Base-by-base conservation (phyloP, 2,888 invertebrate species). In the Amphipyra berbera region DNA sequence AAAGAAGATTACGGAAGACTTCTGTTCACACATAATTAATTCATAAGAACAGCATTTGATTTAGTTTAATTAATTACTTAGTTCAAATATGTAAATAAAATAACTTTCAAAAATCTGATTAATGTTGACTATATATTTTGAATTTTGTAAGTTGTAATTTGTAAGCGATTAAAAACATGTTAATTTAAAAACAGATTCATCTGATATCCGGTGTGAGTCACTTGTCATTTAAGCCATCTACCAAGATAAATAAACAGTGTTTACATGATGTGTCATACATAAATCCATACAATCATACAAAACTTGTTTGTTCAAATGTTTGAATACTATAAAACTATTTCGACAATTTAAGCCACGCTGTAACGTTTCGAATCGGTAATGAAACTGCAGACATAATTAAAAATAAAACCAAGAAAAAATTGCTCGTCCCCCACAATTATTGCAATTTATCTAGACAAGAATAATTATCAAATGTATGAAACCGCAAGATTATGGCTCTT, bases 231-330 rank as follows among this genome's bases (percentile, higher is more conserved):
- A 52, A 48, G 57, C 48, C n/a, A n/a, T n/a, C n/a, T 62, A 59
- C 14, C 49, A 38, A 35, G 57, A 69, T 61, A 70, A 66, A 74
- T 65, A 76, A 63, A 73, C 35, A 62, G 1, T 61, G 30, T 60
- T 58, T 59, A 47, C 14, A 48, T 15, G 50, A 76, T 73, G 68
- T 73, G 73, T 79, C 79, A 73, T 46, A 40, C 50, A 15, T 42
- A 56, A 56, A 53, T 52, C 40, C 27, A 41, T 59, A 58, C 35
- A 44, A 42, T 48, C 38, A 30, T 49, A 59, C 45, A 49, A 41
- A 68, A 65, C 50, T 53, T 70, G 62, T 76, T 76, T 76, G 30
- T 21, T 27, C 61, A 76, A 61, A 66, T 72, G 61, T n/a, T 66
- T 58, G 12, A 47, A 30, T 33, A 52, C 4, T 7, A 8, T 14